Conservation (phyloP, 2,888 invertebrate species). For the Epinotia brunnichana region DNA sequence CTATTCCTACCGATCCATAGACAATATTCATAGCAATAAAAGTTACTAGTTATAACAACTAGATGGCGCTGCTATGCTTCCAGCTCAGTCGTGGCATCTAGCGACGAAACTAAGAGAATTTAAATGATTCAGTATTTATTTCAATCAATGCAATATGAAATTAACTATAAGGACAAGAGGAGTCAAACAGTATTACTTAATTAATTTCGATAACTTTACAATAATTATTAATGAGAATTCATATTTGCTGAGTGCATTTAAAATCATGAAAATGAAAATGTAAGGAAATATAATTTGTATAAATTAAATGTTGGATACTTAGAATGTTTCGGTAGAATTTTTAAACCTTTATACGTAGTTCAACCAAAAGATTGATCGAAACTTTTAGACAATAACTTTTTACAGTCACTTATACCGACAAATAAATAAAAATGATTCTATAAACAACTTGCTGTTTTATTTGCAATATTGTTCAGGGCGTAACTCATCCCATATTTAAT, state of each 20-base stretch:
- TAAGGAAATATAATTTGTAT: constrained; percentile 48
- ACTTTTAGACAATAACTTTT: constrained; percentile 82
- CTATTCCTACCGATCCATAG: constrained; percentile 66
- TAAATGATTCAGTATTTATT: constrained; percentile 41
- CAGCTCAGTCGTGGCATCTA: constrained; percentile 12
- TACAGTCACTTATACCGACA: constrained; percentile 80
- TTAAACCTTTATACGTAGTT: constrained; percentile 61
- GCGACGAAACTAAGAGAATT: background rate
- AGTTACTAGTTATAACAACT: constrained; percentile 12
- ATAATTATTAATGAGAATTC: constrained; percentile 59
- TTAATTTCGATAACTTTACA: constrained; percentile 75
- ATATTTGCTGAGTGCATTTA: constrained; percentile 65
- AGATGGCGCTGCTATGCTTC: constrained; percentile 15
- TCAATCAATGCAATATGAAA: constrained; percentile 44
- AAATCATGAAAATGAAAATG: constrained; percentile 51
- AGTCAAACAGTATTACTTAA: constrained; percentile 81
- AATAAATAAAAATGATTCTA: constrained; percentile 77
- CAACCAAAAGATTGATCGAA: constrained; percentile 72
- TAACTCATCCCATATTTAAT: background rate
- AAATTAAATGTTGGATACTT: constrained; percentile 54
- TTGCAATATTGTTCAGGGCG: constrained; percentile 43
- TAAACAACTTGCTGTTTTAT: constrained; percentile 66
- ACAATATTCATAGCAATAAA: constrained; percentile 46
- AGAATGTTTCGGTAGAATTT: constrained; percentile 61
- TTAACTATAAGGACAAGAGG: constrained; percentile 61